A percentile compares a stretch with the other conserved stretches of the same genome.
Conservation (phyloP, 2,888 invertebrate species). For the Acholoe squamosa region DNA sequence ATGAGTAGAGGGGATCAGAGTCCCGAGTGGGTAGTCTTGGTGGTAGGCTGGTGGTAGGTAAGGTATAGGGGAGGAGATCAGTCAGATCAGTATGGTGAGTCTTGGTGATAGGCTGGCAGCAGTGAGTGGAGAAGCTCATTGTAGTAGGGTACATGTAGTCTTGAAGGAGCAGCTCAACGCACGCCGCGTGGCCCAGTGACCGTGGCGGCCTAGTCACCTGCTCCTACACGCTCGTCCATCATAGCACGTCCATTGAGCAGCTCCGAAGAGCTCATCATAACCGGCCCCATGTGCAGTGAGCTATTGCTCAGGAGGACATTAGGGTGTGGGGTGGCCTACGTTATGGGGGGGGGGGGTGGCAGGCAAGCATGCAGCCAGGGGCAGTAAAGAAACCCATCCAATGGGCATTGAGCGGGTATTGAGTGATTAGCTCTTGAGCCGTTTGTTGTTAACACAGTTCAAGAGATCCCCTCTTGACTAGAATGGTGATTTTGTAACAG, state of each 20-base stretch:
- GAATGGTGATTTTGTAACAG: background rate
- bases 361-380: background rate
- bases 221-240: background rate
- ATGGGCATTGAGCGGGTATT: too few species aligned
- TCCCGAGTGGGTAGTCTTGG: too few species aligned
- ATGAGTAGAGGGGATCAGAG: too few species aligned
- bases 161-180: background rate
- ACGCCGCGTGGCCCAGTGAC: conserved; percentile 15
- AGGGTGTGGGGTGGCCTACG: background rate
- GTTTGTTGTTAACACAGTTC: background rate
- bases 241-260: conserved; percentile 21
- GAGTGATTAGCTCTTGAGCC: background rate
- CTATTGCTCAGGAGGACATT: background rate
- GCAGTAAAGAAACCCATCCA: background rate
- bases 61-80: too few species aligned
- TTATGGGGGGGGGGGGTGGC: background rate
- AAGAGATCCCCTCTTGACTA: background rate
- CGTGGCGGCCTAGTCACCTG: conserved; percentile 39
- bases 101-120: too few species aligned
- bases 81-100: too few species aligned
- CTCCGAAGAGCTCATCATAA: background rate
- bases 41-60: too few species aligned
- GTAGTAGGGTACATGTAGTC: background rate
- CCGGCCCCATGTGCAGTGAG: background rate
- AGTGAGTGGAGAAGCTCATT: too few species aligned